A percentile compares a stretch with the other conserved stretches of the same genome.
These are phyloP conservation scores for Pseudobourletiella spinata DNA, from an alignment of 1,140 invertebrate genomes.

Conservation along the genomic window DNA sequence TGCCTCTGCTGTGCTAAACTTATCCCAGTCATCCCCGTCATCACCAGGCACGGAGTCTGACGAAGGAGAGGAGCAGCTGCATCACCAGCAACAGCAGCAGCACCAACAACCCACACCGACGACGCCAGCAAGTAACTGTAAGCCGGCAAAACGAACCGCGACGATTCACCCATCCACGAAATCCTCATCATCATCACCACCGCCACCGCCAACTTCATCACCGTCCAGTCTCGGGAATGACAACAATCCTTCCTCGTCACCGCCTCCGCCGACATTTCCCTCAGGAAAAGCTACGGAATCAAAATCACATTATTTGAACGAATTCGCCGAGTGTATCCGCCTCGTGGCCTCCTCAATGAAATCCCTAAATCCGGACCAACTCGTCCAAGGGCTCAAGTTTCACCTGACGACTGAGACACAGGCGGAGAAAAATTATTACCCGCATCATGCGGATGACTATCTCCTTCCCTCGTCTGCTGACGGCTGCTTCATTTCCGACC, in stretches of 20 bases:
- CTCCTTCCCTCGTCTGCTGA: not conserved
- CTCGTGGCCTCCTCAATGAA: constrained; percentile 19
- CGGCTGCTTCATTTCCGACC: not conserved
- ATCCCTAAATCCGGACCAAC: constrained; percentile 11
- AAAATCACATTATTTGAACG: constrained; percentile 15
- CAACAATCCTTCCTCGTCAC: not conserved
- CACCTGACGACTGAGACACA: not conserved
- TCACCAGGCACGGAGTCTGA: constrained; percentile 6
- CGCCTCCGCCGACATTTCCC: not conserved
- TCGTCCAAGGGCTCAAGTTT: constrained; percentile 10
- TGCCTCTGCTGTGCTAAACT: no score
- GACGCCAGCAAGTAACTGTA: not conserved
- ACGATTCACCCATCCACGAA: constrained; percentile 6
- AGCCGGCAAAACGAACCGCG: not conserved
- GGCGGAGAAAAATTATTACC: not conserved
- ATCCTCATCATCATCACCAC: constrained; percentile 1
- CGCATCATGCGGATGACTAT: not conserved
- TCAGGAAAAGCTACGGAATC: not conserved
- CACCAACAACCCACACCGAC: not conserved
- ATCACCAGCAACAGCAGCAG: no score
- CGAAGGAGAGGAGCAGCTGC: constrained; percentile 6
- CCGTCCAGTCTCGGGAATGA: not conserved
- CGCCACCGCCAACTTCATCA: not conserved
- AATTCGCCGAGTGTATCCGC: constrained; percentile 27
- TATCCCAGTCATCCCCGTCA: not conserved